These are phyloP conservation scores for Urechis unicinctus DNA, from an alignment of 2,888 invertebrate genomes.

Conservation along the genomic window DNA sequence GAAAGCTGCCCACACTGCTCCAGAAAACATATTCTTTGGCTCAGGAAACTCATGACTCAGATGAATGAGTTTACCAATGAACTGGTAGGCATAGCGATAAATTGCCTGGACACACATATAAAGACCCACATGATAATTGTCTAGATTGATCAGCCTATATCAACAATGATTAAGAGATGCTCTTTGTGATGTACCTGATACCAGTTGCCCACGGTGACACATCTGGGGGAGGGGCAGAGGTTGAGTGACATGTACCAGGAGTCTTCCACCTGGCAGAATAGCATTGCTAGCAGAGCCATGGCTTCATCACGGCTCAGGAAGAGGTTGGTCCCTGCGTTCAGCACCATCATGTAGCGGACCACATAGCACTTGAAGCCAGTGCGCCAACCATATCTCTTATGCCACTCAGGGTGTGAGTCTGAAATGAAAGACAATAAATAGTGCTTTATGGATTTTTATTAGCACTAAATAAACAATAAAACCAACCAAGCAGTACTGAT, in stretches of 20 bases:
- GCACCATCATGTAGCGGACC: slow-evolving; percentile 38
- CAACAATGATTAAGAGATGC: background rate
- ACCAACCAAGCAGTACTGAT: too few relatives aligned
- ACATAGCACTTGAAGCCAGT: slow-evolving; percentile 36
- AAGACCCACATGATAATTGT: background rate
- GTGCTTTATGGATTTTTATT: too few relatives aligned
- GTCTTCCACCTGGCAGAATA: slow-evolving; percentile 19
- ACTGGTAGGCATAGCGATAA: slow-evolving; percentile 21
- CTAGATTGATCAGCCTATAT: background rate
- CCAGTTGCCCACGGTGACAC: slow-evolving; percentile 41
- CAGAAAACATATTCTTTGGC: slow-evolving; percentile 38
- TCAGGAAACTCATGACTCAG: slow-evolving; percentile 38
- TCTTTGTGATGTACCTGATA: slow-evolving; percentile 29
- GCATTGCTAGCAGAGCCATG: slow-evolving; percentile 31
- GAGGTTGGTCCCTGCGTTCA: slow-evolving; percentile 36
- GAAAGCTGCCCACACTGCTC: slow-evolving; percentile 38
- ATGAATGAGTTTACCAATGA: slow-evolving; percentile 31
- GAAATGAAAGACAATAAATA: slow-evolving; percentile 17
- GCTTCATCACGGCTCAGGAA: slow-evolving; percentile 33
- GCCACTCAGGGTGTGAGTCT: slow-evolving; percentile 22
- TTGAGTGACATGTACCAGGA: slow-evolving; percentile 27
- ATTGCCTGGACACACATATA: slow-evolving; percentile 27
- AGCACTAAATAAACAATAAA: too few relatives aligned
- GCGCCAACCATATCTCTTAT: slow-evolving; percentile 38
- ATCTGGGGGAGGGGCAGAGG: slow-evolving; percentile 31